Percentiles rank a stretch among this genome's conserved stretches.
phyloP scores from a whole-genome alignment of 2,113 vertebrate genomes.

The Podilymbus podiceps region DNA sequence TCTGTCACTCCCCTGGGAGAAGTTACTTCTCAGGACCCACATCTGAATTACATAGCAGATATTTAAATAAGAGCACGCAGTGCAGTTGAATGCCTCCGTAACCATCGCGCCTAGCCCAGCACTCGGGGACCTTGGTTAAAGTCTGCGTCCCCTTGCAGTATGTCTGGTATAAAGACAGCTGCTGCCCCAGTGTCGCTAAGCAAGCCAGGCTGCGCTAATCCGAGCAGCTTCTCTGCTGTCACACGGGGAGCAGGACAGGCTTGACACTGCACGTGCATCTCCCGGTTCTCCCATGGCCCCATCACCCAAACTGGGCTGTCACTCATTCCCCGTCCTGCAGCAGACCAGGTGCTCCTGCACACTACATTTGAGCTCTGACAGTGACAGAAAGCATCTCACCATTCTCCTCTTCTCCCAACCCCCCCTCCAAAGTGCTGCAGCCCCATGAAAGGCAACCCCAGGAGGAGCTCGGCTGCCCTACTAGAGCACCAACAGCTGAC shows the following conservation, averaged over 20 bases:
- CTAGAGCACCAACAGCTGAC: background rate
- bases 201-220: fast-evolving
- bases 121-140: background rate
- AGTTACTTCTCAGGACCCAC: background rate
- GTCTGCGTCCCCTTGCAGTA: no score
- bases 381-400: background rate
- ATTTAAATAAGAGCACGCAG: background rate
- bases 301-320: background rate
- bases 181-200: background rate
- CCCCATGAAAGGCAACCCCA: background rate
- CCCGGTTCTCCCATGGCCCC: background rate
- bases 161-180: background rate
- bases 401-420: background rate
- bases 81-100: background rate
- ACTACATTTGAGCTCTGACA: no score
- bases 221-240: background rate
- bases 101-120: background rate
- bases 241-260: background rate
- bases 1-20: background rate
- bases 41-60: background rate
- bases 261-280: background rate
- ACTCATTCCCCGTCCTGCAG: no score
- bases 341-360: background rate
- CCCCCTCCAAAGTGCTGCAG: background rate
- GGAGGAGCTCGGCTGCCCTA: background rate